Base-by-base conservation (phyloP, 1,140 invertebrate genomes). In the Polyergus mexicanus region DNA sequence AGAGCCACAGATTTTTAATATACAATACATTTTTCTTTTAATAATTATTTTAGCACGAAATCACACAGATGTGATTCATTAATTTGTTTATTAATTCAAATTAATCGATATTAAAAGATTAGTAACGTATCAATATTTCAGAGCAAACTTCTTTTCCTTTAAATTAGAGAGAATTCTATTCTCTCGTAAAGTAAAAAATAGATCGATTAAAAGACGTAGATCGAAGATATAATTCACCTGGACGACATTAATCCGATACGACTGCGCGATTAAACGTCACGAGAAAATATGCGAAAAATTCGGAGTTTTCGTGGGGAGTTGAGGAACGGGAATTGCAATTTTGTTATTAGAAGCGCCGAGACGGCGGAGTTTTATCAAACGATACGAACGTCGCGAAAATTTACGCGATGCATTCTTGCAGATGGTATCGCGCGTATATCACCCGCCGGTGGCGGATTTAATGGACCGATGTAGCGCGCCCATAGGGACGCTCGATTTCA, bases 331-430 rank as follows among this genome's bases (percentile, higher is more conserved):
- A 35, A 58, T 41, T 44, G 60, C 58, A 47, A 66, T 88, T 90
- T 85, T 83, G 66, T 89, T 81, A 85, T 90, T 68, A 56, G 44
- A 60, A 77, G 32, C 28, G 54, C 58, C n/a, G 54, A 77, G 58
- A 54, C 47, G 44, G 25, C 13, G 8, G 13, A 54, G 32, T 86
- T 69, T 89, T 90, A 89, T 89, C 62, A 87, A 90, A 87, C 68
- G 81, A 89, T 65, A 58, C 44, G 54, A 54, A 77, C 41, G 56
- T 72, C 54, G 47, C 38, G 56, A 35, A 81, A 87, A 87, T 85
- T 89, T 71, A 81, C 84, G 51, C 22, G 41, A 28, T 32, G 54
- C 68, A 74, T 74, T 85, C 88, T 28, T 65, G 58, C 56, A 71
- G 65, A 60, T 66, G 69, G 54, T 83, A 86, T 87, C 63, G 69